phyloP scores from a whole-genome alignment of 1,140 invertebrate species.

The Drosophila biarmipes region DNA sequence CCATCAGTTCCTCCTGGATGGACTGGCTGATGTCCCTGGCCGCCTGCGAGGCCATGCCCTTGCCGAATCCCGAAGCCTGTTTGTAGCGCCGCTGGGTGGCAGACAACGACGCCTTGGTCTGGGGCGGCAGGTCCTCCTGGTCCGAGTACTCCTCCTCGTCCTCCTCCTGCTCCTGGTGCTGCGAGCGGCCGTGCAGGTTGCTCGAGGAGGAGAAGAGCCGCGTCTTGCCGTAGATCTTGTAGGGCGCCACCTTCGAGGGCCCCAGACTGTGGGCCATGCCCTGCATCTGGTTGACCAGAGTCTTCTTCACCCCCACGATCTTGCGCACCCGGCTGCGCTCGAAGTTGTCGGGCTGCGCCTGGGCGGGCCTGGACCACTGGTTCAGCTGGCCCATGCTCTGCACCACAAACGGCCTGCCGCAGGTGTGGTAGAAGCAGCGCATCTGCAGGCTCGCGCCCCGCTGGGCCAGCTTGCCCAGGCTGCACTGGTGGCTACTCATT shows the following conservation, averaged over 20 bases:
- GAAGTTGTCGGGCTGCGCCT: background rate
- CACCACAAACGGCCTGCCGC: background rate
- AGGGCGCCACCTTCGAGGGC: constrained; percentile 5
- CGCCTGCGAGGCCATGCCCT: constrained; percentile 1
- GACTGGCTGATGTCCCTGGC: constrained; percentile 54
- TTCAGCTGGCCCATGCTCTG: background rate
- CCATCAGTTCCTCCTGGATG: constrained; percentile 62
- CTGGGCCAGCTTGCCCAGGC: constrained; percentile 23
- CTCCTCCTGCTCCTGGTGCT: background rate
- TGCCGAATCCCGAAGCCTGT: background rate
- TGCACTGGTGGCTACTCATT: constrained; percentile 20
- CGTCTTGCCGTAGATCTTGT: constrained; percentile 48
- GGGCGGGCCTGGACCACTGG: background rate
- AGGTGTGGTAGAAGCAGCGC: background rate
- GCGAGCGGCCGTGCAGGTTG: constrained; percentile 8
- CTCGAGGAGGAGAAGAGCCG: constrained; percentile 34
- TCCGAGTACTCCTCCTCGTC: background rate
- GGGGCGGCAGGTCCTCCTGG: background rate
- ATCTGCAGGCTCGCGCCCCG: constrained; percentile 8
- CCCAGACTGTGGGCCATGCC: constrained; percentile 19
- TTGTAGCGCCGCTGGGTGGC: constrained; percentile 41
- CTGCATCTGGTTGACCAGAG: constrained; percentile 57
- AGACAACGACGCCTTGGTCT: constrained; percentile 1
- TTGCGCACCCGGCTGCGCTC: constrained; percentile 20
- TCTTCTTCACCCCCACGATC: constrained; percentile 54